Evolutionary conservation across 1,140 invertebrate species (phyloP).

Genomic region (Hycleus cichorii): DNA sequence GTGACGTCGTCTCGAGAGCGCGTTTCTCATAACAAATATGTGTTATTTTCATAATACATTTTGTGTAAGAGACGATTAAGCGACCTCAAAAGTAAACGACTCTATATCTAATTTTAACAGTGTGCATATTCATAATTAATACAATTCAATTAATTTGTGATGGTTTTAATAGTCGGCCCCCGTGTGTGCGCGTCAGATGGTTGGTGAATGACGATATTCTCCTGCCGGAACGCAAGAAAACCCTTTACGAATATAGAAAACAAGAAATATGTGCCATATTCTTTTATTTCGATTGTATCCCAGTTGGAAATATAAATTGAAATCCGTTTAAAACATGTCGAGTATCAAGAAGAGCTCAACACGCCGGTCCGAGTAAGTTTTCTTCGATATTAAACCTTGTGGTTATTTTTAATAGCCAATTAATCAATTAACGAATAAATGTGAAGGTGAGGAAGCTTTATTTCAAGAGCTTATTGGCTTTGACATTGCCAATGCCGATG

Average conservation of each 20-base stretch:
- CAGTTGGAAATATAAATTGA: conserved; percentile 29
- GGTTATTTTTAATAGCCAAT: background rate
- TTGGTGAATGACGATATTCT: too few species aligned
- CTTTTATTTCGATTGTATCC: conserved; percentile 14
- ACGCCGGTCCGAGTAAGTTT: conserved; percentile 43
- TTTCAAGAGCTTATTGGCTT: background rate
- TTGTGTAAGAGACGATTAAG: too few species aligned
- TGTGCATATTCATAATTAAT: too few species aligned
- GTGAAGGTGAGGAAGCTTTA: background rate
- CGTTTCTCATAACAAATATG: too few species aligned
- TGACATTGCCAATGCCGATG: conserved; percentile 13
- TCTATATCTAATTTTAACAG: too few species aligned
- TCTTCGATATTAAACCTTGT: background rate
- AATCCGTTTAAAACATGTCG: conserved; percentile 34
- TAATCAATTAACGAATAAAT: background rate
- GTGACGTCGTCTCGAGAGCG: too few species aligned
- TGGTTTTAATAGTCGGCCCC: too few species aligned
- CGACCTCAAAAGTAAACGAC: too few species aligned
- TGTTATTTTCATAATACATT: too few species aligned
- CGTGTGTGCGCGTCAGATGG: too few species aligned
- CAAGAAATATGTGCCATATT: conserved; percentile 21
- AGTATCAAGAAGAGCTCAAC: conserved; percentile 39
- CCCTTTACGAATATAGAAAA: background rate
- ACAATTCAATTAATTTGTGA: too few species aligned
- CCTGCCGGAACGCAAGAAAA: background rate